Conservation (phyloP, 2,113 vertebrate genomes). For the Lamprologus speciosus region DNA sequence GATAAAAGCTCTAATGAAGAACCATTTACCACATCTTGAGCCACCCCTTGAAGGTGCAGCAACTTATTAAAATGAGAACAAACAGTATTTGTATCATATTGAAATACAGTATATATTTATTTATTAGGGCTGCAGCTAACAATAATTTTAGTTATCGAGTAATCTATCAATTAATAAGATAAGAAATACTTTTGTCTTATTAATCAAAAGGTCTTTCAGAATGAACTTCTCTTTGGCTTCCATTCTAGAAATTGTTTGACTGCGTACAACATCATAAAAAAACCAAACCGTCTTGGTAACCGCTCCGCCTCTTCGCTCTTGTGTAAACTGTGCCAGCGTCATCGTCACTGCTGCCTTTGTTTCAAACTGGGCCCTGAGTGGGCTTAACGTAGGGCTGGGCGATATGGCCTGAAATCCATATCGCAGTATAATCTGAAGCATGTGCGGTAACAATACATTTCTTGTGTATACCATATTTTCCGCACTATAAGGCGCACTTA, state of each 20-base stretch:
- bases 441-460: not conserved
- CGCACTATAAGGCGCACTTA: rapidly evolving
- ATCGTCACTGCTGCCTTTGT: not conserved
- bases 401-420: not conserved
- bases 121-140: not conserved
- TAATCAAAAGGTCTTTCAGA: not conserved
- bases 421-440: not conserved
- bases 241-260: not conserved
- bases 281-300: not conserved
- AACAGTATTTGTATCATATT: not conserved
- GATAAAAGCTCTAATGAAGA: not conserved
- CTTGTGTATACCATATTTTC: not conserved
- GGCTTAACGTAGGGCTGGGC: not conserved
- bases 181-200: not conserved
- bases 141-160: not conserved
- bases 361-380: not conserved
- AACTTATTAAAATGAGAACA: not conserved
- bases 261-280: not conserved
- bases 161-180: not conserved
- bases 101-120: not conserved
- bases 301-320: not conserved
- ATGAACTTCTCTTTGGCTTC: not conserved
- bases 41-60: rapidly evolving
- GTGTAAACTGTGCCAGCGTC: not conserved
- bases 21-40: not conserved